phyloP scores from a whole-genome alignment of 2,888 invertebrate species.

The Protophormia terraenovae region DNA sequence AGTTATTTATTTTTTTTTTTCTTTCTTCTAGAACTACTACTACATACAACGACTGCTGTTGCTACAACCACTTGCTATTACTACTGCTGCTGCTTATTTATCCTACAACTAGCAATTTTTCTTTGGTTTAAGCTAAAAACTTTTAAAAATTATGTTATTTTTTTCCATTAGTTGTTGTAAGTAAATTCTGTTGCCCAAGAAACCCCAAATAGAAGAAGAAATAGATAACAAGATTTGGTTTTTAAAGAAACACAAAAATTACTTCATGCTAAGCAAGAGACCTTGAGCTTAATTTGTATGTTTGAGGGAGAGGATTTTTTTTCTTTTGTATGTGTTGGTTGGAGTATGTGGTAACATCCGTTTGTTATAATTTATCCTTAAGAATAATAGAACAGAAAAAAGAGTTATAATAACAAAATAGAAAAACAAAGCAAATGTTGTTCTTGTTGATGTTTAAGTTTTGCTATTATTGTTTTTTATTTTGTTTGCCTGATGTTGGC shows the following conservation, averaged over 20 bases:
- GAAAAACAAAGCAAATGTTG: background rate
- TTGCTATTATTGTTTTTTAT: slow-evolving; percentile 1
- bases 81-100: background rate
- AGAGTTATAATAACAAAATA: slow-evolving; percentile 22
- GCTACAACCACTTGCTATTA: slow-evolving; percentile 21
- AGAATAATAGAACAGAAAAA: slow-evolving; percentile 11
- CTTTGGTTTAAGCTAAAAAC: slow-evolving; percentile 49
- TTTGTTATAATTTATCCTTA: slow-evolving; percentile 47
- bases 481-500: background rate
- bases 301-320: background rate
- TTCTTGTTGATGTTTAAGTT: slow-evolving; percentile 5
- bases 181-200: slow-evolving; percentile 33
- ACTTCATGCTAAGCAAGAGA: slow-evolving; percentile 16
- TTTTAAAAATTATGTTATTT: slow-evolving; percentile 46
- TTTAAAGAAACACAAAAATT: background rate
- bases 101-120: slow-evolving; percentile 19
- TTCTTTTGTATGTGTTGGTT: background rate
- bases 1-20: slow-evolving; percentile 26
- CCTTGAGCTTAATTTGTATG: slow-evolving; percentile 60
- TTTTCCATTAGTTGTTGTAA: background rate
- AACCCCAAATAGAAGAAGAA: slow-evolving; percentile 4
- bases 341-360: slow-evolving; percentile 26
- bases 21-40: background rate
- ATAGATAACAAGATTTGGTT: background rate
- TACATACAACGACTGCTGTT: slow-evolving; percentile 35